Evolutionary conservation across 2,888 invertebrate genomes (phyloP), one percentile per base, ranked within the genome.

Genomic region (Papilio elwesi): DNA sequence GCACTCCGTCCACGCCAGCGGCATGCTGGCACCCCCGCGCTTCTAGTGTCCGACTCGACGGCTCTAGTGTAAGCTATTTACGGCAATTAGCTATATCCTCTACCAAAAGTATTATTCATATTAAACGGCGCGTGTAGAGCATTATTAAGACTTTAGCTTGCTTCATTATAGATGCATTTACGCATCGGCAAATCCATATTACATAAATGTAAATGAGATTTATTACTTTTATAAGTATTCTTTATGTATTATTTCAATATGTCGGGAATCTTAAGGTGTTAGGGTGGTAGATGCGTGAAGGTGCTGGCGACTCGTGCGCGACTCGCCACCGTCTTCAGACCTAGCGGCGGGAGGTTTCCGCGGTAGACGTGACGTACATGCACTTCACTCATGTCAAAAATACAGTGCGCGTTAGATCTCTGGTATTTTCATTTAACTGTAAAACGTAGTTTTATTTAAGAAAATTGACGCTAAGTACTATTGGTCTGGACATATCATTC

Each of bases 261-360:
- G 83, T 85, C 85, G 88, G 89, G 86, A 85, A 82, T 85, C 86
- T 79, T 83, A 87, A 84, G 87, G 86, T 90, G 85, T 79, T 82
- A 83, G 83, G 88, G 88, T 90, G 86, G 82, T 80, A 84, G 82
- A 79, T 79, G 47, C 79, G 83, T 84, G 92, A 93, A 93, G 93
- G 88, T 90, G 93, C 92, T 93, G 93, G 93, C 88, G 93, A 93
- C 93, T 93, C 87, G 90, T 81, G 70, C 55, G 83, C 86, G 92
- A 93, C 93, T 93, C 90, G 92, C 92, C 93, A 88, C 88, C 93
- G 90, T 89, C 92, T 93, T 93, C 90, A 76, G 78, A 87, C 87
- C 89, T 90, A 87, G 87, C 89, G 89, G 88, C 85, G 82, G 88
- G 80, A 87, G 10, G 52, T 88, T 88, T 90, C 87, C 87, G 89